Percentiles rank a stretch among this genome's conserved stretches.
Conservation (phyloP, 2,113 vertebrate species). For the Sus scrofa region DNA sequence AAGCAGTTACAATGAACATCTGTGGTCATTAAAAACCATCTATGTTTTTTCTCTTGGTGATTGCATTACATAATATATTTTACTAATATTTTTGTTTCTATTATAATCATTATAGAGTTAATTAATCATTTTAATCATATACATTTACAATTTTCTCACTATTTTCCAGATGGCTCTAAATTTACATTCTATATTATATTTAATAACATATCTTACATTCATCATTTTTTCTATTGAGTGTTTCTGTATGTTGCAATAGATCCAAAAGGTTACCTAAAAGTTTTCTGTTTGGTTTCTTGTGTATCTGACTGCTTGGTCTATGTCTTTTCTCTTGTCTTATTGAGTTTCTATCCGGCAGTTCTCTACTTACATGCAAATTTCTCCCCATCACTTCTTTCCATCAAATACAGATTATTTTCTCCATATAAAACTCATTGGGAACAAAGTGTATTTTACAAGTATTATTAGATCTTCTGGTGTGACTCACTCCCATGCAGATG, state of each 20-base stretch:
- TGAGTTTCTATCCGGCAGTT: background rate
- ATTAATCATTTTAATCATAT: background rate
- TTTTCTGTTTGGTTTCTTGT: background rate
- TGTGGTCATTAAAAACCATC: background rate
- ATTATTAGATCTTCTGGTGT: conserved; percentile 78
- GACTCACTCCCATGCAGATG: conserved; percentile 78
- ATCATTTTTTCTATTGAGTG: background rate
- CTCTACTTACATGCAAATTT: background rate
- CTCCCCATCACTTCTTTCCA: background rate
- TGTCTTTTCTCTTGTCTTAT: background rate
- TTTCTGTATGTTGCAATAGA: background rate
- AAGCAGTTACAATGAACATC: background rate
- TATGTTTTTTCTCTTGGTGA: background rate
- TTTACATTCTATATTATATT: background rate
- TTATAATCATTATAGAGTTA: background rate
- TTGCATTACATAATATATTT: background rate
- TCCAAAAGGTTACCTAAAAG: background rate
- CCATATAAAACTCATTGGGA: conserved; percentile 12
- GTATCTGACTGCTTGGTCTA: background rate
- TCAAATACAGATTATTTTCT: conserved; percentile 50
- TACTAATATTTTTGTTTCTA: background rate
- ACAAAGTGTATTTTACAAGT: conserved; percentile 69
- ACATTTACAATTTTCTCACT: background rate
- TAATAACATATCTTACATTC: background rate
- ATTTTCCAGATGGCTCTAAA: background rate